Evolutionary conservation across 1,140 invertebrate genomes (phyloP), one percentile per base, ranked within the genome.

Genomic region (Heliconius eleuchia): DNA sequence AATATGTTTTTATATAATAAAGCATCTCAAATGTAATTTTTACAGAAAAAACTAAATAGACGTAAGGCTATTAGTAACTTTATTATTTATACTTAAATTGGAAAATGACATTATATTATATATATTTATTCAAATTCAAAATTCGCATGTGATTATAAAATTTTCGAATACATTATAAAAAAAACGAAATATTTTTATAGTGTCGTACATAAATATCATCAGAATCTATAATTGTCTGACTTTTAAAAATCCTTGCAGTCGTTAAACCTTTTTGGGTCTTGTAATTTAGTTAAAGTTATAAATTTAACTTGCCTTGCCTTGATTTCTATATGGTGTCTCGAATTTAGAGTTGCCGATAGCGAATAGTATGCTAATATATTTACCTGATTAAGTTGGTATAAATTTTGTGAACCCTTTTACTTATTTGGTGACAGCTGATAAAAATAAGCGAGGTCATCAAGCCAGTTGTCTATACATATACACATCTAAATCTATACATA

Each of bases 151-250:
- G 42, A 46, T 46, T 4, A 46, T 3, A 46, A 0, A 4, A 13
- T 46, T 46, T 46, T 16, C 13, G 1, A 46, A 46, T 16, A 46
- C 4, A 46, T 16, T 46, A 4, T 4, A 46, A 46, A 37, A 16
- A 46, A 37, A 16, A 46, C 42, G 5, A 46, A 46, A 46, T 4
- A 16, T 46, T 46, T 46, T 46, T 46, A 46, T 46, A 16, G 3
- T 52, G 50, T 52, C 50, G 60, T 66, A 30, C 60, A 66, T 66
- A 66, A 27, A 66, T 66, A 66, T 66, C 9, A 30, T n/a, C n/a
- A 66, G 60, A 4, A 16, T 66, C 60, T 66, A 66, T 27, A 66
- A 66, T 66, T 30, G 60, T 66, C 11, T 66, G 60, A 66, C 60
- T 66, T 66, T 66, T n/a, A 66, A 66, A 66, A 6, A 18, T 30